A percentile compares a stretch with the other conserved stretches of the same genome.
phyloP scores from a whole-genome alignment of 1,140 invertebrate genomes.

The Armadillidium nasatum region DNA sequence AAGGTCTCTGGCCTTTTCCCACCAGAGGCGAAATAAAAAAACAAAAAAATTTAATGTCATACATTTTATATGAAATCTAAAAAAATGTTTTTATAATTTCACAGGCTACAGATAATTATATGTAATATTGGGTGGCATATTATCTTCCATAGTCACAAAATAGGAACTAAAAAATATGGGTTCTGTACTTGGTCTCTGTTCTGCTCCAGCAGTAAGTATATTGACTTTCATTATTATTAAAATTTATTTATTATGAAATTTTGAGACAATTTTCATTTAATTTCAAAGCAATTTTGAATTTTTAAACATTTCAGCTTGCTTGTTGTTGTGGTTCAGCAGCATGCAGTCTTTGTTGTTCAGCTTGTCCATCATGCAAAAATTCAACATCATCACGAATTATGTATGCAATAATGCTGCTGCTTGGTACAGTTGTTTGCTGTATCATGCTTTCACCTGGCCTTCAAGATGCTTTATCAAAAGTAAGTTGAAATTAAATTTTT shows the following conservation, averaged over 20 bases:
- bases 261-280: too few species aligned
- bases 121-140: too few species aligned
- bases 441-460: constrained; percentile 88
- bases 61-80: too few species aligned
- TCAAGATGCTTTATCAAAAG: constrained; percentile 61
- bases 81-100: too few species aligned
- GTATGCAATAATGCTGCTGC: constrained; percentile 89
- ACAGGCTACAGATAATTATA: too few species aligned
- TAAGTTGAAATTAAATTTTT: background rate
- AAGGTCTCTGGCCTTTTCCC: too few species aligned
- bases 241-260: too few species aligned
- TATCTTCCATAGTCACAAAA: too few species aligned
- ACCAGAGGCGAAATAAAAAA: too few species aligned
- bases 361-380: constrained; percentile 92
- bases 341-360: constrained; percentile 91
- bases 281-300: background rate
- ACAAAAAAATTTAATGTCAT: too few species aligned
- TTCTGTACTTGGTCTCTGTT: background rate
- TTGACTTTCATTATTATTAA: background rate
- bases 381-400: constrained; percentile 94
- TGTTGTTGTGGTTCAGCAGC: constrained; percentile 96
- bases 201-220: constrained; percentile 1
- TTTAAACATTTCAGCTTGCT: constrained; percentile 66
- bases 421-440: constrained; percentile 82
- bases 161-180: background rate